Evolutionary conservation across 2,888 invertebrate genomes (phyloP).

Genomic region (Steinernema carpocapsae): DNA sequence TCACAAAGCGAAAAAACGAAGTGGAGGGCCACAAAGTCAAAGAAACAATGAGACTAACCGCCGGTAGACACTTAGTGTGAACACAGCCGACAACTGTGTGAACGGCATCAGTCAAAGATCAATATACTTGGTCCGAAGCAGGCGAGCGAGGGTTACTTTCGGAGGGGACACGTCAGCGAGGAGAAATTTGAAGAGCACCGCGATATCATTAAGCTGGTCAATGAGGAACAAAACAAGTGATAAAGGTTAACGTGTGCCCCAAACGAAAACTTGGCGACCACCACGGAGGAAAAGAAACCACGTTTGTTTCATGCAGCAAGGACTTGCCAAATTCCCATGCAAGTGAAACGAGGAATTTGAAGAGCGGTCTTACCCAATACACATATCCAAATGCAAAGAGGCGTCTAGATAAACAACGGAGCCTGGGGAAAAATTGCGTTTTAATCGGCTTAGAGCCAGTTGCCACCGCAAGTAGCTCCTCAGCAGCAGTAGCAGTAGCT

Average conservation of each 20-base stretch:
- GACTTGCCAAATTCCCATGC: too few species aligned
- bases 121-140: background rate
- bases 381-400: too few species aligned
- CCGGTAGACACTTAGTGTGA: constrained; percentile 3
- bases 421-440: too few species aligned
- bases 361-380: too few species aligned
- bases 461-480: too few species aligned
- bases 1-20: background rate
- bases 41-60: constrained; percentile 1
- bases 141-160: background rate
- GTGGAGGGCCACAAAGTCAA: background rate
- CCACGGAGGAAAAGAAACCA: too few species aligned
- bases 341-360: too few species aligned
- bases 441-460: too few species aligned
- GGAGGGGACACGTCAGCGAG: background rate
- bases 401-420: too few species aligned
- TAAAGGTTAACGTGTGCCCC: background rate
- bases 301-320: too few species aligned
- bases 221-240: constrained; percentile 16
- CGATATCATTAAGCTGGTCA: constrained; percentile 25
- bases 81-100: constrained; percentile 22
- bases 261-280: background rate
- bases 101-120: constrained; percentile 26
- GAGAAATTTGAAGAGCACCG: background rate
- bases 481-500: too few species aligned